These are phyloP conservation scores for Xylocampa areola DNA, from an alignment of 2,888 invertebrate species.

Conservation along the genomic window DNA sequence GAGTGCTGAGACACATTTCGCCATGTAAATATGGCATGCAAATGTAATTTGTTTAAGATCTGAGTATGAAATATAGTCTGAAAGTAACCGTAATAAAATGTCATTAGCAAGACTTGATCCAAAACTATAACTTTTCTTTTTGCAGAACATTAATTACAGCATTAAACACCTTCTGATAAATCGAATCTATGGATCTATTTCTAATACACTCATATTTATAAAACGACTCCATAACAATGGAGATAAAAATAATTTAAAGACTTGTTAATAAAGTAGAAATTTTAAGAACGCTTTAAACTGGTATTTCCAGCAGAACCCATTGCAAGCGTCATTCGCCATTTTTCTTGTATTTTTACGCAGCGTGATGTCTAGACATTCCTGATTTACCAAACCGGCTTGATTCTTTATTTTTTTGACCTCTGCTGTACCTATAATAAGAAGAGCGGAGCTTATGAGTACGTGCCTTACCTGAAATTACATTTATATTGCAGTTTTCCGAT, in stretches of 20 bases:
- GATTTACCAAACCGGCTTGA: constrained; percentile 41
- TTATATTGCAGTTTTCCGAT: neutral
- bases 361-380: constrained; percentile 25
- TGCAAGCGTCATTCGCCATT: neutral
- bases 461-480: constrained; percentile 9
- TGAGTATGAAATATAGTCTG: neutral
- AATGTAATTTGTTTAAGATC: too few relatives aligned
- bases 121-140: neutral
- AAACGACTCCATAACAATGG: too few relatives aligned
- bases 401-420: constrained; percentile 19
- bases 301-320: neutral
- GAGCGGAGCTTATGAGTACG: neutral
- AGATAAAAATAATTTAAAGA: too few relatives aligned
- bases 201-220: too few relatives aligned
- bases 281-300: too few relatives aligned
- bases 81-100: constrained; percentile 20
- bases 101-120: neutral
- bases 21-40: too few relatives aligned
- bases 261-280: too few relatives aligned
- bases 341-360: constrained; percentile 12
- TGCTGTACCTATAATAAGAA: constrained; percentile 9
- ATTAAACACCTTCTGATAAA: too few relatives aligned
- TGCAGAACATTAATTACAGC: constrained; percentile 19
- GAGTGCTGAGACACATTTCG: too few relatives aligned
- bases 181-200: too few relatives aligned